These are phyloP conservation scores for Drosophila silvestris DNA, from an alignment of 2,888 invertebrate genomes.

Conservation along the genomic window DNA sequence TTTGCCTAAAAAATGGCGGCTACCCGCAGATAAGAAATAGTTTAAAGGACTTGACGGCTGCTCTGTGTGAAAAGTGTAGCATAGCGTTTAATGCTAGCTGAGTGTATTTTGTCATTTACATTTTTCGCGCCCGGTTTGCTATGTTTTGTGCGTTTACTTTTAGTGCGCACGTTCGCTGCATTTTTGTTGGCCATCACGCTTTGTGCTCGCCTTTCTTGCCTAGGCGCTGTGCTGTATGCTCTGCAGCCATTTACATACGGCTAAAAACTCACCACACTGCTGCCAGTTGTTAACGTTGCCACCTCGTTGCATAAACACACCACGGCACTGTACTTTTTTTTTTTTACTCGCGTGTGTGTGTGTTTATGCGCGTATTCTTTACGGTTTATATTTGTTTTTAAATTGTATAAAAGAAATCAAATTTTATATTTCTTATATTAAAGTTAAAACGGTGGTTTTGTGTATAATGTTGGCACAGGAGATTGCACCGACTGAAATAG, in stretches of 20 bases:
- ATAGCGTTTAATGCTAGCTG: conserved; percentile 1
- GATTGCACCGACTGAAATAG: conserved; percentile 88
- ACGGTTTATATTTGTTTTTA: conserved; percentile 58
- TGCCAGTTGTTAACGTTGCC: conserved; percentile 61
- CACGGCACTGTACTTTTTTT: conserved; percentile 78
- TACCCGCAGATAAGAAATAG: conserved; percentile 40
- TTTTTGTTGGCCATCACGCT: conserved; percentile 70
- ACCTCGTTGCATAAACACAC: conserved; percentile 62
- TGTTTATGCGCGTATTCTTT: conserved; percentile 52
- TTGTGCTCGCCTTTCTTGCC: conserved; percentile 52
- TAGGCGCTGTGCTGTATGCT: conserved; percentile 47
- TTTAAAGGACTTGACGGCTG: conserved; percentile 2
- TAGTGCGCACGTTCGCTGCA: conserved; percentile 56
- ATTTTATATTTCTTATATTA: conserved; percentile 14
- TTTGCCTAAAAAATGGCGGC: conserved; percentile 47
- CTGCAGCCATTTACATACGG: conserved; percentile 41
- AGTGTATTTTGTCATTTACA: conserved; percentile 30
- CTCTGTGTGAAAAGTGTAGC: conserved; percentile 2
- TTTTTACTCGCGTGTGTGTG: conserved; percentile 46
- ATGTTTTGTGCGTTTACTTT: conserved; percentile 52
- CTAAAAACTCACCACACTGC: conserved; percentile 39
- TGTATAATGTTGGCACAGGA: conserved; percentile 84
- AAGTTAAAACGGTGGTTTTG: conserved; percentile 50
- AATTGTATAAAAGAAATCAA: conserved; percentile 48
- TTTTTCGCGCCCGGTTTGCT: conserved; percentile 64